A percentile compares a stretch with the other conserved stretches of the same genome.
These are phyloP conservation scores for Melozone crissalis DNA, from an alignment of 2,113 vertebrate species.

Conservation along the genomic window DNA sequence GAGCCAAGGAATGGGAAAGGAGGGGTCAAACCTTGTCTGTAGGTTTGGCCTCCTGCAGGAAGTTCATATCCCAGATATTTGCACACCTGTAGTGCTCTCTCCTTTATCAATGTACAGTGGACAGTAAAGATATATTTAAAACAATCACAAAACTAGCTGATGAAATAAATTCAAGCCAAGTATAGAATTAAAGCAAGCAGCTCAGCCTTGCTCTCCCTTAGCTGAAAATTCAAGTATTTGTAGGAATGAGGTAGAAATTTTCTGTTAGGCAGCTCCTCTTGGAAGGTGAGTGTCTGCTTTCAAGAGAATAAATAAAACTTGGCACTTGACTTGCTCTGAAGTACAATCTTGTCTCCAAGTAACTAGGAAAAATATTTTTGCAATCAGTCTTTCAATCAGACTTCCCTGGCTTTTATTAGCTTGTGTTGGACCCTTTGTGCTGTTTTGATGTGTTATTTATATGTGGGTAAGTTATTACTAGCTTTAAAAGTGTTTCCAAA, in stretches of 20 bases:
- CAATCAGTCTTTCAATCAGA: slow-evolving; percentile 8
- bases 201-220: background rate
- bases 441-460: slow-evolving; percentile 49
- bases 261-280: background rate
- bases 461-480: slow-evolving; percentile 70
- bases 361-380: background rate
- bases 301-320: background rate
- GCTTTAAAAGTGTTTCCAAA: slow-evolving; percentile 81
- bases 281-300: background rate
- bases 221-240: background rate
- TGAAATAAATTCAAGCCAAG: background rate
- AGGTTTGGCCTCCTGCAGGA: background rate
- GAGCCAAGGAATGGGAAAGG: background rate
- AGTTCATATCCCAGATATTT: background rate
- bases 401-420: slow-evolving; percentile 8
- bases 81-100: accelerated
- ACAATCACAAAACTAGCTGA: background rate
- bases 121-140: background rate
- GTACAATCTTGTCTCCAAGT: slow-evolving; percentile 18
- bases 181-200: background rate
- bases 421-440: background rate
- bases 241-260: background rate
- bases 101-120: accelerated
- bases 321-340: slow-evolving; percentile 26
- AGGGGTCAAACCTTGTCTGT: background rate